Base-by-base conservation (phyloP, 2,113 vertebrate species). In the Picathartes gymnocephalus region DNA sequence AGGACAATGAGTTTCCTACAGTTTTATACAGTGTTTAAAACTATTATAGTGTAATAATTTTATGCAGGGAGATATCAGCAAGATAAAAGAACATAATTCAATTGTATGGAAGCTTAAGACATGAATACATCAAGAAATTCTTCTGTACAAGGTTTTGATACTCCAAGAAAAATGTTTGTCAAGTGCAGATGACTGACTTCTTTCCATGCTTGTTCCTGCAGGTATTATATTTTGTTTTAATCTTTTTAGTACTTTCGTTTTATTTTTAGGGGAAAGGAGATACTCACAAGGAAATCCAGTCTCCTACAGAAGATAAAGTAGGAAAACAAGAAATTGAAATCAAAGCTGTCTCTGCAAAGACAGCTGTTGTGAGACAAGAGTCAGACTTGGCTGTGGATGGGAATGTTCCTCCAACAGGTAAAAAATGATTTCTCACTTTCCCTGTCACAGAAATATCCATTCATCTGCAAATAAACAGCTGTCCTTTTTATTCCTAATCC, bases 391-490 rank as follows among this genome's bases (percentile, higher is more conserved):
- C 90, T 87, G 58, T 54, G 72, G 92, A 94, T 81, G 76, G 64
- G 47, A 57, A 39, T 19, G 20, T 79, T 92, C 51, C 93, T 84
- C 23, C 70, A 78, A 58, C 95, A 96, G 98, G 98, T 98, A 91
- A 92, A 73, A 92, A 37, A 71, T 30, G 2, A 25, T 61, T 84
- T 90, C 62, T 72, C 19, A 6, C 62, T 88, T 89, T 58, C 44
- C 45, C 45, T 68, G 53, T 70, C 79, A 60, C 51, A 70, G 70
- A 53, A 89, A 57, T 72, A 66, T 2, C 68, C 51, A 65, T 48
- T 91, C 30, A 21, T 35, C 40, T 69, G 60, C 68, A 81, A 78
- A 79, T 44, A 66, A 61, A 65, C 42, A 86, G 70, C 62, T 88
- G 62, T 54, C 33, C 68, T 90, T 69, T 88, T 56, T 57, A 35